phyloP scores from a whole-genome alignment of 1,140 invertebrate genomes.

The Caenorhabditis tropicalis region DNA sequence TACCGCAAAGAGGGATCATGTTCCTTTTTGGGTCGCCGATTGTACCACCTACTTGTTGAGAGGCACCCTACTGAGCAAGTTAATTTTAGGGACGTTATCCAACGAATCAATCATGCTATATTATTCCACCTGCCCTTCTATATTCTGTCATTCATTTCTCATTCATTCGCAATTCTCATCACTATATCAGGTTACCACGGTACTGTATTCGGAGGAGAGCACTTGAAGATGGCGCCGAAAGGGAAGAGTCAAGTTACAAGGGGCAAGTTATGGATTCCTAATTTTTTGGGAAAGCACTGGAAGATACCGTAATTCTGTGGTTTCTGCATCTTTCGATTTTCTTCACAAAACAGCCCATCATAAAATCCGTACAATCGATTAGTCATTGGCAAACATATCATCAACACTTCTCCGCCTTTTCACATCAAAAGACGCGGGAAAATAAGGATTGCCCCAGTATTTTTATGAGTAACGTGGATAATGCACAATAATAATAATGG shows the following conservation, averaged over 20 bases:
- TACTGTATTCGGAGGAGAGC: neutral
- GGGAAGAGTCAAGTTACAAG: neutral
- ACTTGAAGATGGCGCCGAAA: neutral
- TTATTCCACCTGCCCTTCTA: neutral
- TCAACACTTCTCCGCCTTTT: neutral
- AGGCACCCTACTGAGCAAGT: neutral
- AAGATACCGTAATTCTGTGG: neutral
- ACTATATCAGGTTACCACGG: neutral
- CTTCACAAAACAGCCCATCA: neutral
- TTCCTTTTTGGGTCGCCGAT: neutral
- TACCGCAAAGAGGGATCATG: neutral
- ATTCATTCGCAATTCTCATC: neutral
- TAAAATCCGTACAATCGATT: neutral
- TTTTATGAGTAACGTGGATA: slow-evolving; percentile 12
- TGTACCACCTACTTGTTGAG: neutral
- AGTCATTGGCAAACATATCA: neutral
- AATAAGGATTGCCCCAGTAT: neutral
- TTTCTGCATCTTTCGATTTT: neutral
- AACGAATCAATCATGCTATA: neutral
- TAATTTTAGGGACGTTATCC: no score
- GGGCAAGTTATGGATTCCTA: no score
- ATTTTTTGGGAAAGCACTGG: no score
- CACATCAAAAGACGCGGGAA: neutral
- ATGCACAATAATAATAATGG: slow-evolving; percentile 3
- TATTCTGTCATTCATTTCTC: neutral